Percentiles rank a stretch among this genome's conserved stretches.
phyloP scores from a whole-genome alignment of 2,888 invertebrate genomes.

The Pedicia rivosa region DNA sequence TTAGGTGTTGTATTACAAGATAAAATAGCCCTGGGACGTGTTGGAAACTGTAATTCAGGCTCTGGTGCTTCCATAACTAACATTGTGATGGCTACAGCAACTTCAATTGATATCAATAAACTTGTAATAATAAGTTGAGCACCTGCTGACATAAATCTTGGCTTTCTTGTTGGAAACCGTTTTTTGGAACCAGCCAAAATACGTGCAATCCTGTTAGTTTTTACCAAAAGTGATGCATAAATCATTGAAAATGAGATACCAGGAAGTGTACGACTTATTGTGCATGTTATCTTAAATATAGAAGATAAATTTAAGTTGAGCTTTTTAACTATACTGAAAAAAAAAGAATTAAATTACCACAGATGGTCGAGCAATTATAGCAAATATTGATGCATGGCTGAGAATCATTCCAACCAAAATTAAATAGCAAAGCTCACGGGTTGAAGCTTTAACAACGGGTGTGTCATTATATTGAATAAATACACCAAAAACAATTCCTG shows the following conservation, averaged over 20 bases:
- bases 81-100: conserved; percentile 29
- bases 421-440: conserved; percentile 49
- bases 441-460: conserved; percentile 58
- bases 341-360: conserved; percentile 13
- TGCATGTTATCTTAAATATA: conserved; percentile 32
- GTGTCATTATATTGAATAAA: conserved; percentile 54
- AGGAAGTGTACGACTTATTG: conserved; percentile 39
- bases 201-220: conserved; percentile 61
- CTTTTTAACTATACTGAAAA: neutral
- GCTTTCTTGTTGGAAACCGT: conserved; percentile 50
- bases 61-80: conserved; percentile 41
- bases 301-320: neutral
- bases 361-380: conserved; percentile 45
- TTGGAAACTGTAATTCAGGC: conserved; percentile 35
- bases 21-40: conserved; percentile 37
- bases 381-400: conserved; percentile 43
- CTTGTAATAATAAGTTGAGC: conserved; percentile 44
- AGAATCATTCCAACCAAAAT: conserved; percentile 44
- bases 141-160: conserved; percentile 44
- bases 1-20: conserved; percentile 44
- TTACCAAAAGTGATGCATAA: conserved; percentile 56
- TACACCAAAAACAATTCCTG: conserved; percentile 40
- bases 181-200: conserved; percentile 58
- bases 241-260: conserved; percentile 55
- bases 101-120: conserved; percentile 46